These are phyloP conservation scores for Temnothorax longispinosus DNA, from an alignment of 1,140 invertebrate species.

Conservation along the genomic window DNA sequence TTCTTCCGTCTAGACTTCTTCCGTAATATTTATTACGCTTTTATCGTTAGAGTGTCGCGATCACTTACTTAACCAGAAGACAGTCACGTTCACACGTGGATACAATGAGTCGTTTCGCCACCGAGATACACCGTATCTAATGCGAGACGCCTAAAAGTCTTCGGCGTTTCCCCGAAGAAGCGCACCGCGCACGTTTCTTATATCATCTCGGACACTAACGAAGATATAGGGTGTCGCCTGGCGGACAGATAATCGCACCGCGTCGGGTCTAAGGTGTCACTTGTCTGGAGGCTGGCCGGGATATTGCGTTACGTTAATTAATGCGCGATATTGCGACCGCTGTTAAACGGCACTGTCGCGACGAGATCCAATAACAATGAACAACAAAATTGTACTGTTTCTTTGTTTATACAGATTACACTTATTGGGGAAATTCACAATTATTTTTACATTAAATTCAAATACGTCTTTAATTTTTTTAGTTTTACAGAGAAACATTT, in stretches of 20 bases:
- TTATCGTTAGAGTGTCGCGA: background rate
- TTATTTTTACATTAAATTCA: background rate
- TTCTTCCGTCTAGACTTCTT: background rate
- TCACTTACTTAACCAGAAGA: conserved; percentile 15
- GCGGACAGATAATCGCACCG: conserved; percentile 46
- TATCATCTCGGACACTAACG: conserved; percentile 53
- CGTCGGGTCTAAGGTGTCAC: conserved; percentile 23
- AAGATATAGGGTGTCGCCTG: conserved; percentile 58
- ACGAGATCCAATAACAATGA: background rate
- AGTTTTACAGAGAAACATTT: background rate
- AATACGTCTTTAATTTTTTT: background rate
- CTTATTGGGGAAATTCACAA: background rate
- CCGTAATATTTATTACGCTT: background rate
- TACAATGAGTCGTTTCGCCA: conserved; percentile 45
- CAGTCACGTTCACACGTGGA: conserved; percentile 16
- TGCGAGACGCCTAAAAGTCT: conserved; percentile 47
- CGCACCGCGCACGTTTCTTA: conserved; percentile 40
- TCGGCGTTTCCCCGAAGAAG: conserved; percentile 49
- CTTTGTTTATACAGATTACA: background rate
- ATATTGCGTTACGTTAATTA: conserved; percentile 62
- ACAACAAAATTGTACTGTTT: conserved; percentile 5
- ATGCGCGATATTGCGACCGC: conserved; percentile 26
- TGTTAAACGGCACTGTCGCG: background rate
- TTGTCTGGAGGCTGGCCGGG: conserved; percentile 12
- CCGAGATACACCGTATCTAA: conserved; percentile 50